A percentile compares a stretch with the other conserved stretches of the same genome.
Conservation (phyloP, 2,888 invertebrate species). For the Corbicula japonica region DNA sequence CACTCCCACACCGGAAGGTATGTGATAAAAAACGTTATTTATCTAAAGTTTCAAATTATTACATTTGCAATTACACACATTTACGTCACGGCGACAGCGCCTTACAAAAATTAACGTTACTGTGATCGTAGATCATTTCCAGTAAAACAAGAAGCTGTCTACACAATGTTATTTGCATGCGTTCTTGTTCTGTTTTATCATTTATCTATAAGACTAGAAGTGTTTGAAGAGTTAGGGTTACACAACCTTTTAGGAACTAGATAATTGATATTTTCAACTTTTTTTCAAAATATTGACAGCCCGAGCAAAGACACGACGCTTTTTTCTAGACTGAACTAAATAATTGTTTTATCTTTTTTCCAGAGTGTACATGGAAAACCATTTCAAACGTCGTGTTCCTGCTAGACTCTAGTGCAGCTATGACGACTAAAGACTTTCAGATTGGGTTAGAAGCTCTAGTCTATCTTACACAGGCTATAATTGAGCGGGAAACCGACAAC, state of each 20-base stretch:
- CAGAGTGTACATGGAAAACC: constrained; percentile 18
- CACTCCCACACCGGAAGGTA: no score
- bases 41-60: not conserved
- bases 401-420: not conserved
- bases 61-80: no score
- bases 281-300: no score
- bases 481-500: constrained; percentile 13
- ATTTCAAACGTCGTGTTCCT: constrained; percentile 8
- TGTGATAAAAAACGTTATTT: no score
- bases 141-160: not conserved
- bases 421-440: not conserved
- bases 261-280: no score
- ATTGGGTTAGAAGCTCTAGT: constrained; percentile 4
- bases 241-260: no score
- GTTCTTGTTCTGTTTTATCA: no score
- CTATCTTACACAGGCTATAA: not conserved
- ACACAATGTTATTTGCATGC: not conserved
- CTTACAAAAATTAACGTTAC: not conserved
- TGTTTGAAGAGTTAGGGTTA: no score
- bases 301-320: not conserved
- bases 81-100: no score
- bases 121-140: not conserved
- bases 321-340: not conserved
- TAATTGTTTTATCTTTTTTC: not conserved
- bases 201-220: no score